Conservation (phyloP, 2,797 vertebrate genomes). For the Miichthys miiuy region DNA sequence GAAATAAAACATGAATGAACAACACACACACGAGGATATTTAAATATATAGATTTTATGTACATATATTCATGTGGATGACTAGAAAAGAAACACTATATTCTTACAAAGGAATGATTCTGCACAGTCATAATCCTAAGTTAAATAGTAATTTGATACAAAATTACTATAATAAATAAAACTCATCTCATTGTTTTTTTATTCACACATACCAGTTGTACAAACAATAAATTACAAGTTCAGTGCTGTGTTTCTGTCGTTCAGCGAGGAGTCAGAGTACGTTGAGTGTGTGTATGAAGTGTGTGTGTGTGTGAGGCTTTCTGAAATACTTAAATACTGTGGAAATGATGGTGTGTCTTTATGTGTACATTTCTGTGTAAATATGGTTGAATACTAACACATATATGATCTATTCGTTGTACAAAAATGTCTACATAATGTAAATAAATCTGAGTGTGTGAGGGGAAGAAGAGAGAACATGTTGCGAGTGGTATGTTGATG, state of each 20-base stretch:
- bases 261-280: constrained; percentile 61
- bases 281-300: constrained; percentile 30
- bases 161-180: constrained; percentile 95
- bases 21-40: constrained; percentile 65
- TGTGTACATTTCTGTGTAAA: constrained; percentile 53
- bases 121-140: constrained; percentile 91
- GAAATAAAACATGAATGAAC: constrained; percentile 16
- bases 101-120: constrained; percentile 90
- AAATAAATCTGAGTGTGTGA: constrained; percentile 52
- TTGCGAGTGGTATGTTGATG: constrained; percentile 43
- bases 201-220: constrained; percentile 95
- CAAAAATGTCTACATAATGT: constrained; percentile 59
- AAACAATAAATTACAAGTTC: constrained; percentile 99
- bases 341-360: constrained; percentile 32
- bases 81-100: constrained; percentile 86
- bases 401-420: constrained; percentile 58
- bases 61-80: constrained; percentile 86
- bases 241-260: constrained; percentile 92
- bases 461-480: neutral
- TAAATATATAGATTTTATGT: constrained; percentile 89
- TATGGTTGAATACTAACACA: constrained; percentile 60
- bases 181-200: constrained; percentile 88
- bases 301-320: constrained; percentile 28
- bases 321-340: constrained; percentile 13
- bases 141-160: constrained; percentile 92